phyloP scores from a whole-genome alignment of 2,797 vertebrate species.

The Heteromormyrus szaboi region DNA sequence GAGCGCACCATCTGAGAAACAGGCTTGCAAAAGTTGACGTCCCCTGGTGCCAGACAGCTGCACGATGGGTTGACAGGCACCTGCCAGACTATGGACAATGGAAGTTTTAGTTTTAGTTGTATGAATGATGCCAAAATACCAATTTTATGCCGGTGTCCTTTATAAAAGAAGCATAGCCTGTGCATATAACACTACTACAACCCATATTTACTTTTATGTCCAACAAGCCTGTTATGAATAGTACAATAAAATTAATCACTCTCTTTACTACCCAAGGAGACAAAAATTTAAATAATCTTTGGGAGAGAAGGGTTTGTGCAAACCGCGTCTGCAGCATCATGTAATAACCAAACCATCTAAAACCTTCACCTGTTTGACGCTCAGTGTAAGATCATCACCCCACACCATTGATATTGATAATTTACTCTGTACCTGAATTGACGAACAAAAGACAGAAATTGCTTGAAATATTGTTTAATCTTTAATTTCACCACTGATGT shows the following conservation, averaged over 20 bases:
- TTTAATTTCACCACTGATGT: conserved; percentile 18
- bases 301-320: background rate
- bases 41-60: no score
- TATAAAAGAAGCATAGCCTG: background rate
- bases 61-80: background rate
- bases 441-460: background rate
- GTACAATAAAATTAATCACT: background rate
- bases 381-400: background rate
- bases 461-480: background rate
- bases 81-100: background rate
- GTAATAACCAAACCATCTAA: background rate
- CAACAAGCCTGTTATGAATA: background rate
- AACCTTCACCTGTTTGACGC: background rate
- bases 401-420: background rate
- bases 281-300: background rate
- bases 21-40: background rate
- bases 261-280: background rate
- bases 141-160: background rate
- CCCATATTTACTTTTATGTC: background rate
- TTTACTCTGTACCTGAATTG: background rate
- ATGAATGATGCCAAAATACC: background rate
- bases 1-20: background rate
- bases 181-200: background rate
- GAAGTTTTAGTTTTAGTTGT: background rate
- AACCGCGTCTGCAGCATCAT: background rate